phyloP scores from a whole-genome alignment of 2,113 vertebrate species.

The Ailuropoda melanoleuca region DNA sequence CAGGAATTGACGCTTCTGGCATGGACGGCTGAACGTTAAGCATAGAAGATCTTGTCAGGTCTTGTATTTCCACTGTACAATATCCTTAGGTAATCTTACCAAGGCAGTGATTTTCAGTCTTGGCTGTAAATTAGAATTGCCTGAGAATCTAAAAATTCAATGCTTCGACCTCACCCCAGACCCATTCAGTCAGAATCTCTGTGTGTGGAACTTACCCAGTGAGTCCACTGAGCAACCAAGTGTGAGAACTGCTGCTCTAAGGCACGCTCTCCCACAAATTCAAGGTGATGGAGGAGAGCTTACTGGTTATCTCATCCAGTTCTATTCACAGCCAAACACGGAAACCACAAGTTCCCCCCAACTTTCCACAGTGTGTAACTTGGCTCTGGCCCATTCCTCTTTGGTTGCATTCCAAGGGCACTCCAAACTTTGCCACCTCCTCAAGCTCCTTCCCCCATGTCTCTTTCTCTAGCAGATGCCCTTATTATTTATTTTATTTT shows the following conservation, averaged over 20 bases:
- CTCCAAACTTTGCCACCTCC: neutral
- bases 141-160: neutral
- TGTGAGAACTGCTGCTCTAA: neutral
- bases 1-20: neutral
- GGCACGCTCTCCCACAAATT: neutral
- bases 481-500: neutral
- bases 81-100: neutral
- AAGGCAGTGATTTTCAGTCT: neutral
- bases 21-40: neutral
- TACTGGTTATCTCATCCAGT: neutral
- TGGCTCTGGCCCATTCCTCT: too few species aligned
- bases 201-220: neutral
- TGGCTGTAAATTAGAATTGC: neutral
- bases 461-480: neutral
- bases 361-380: neutral
- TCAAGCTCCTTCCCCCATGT: neutral
- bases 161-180: neutral
- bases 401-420: neutral
- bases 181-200: neutral
- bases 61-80: neutral
- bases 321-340: neutral
- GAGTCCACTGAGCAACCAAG: neutral
- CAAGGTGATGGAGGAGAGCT: neutral
- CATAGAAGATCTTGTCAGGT: neutral
- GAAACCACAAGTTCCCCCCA: accelerated